phyloP scores from a whole-genome alignment of 1,140 invertebrate genomes.

The Caenorhabditis inopinata region DNA sequence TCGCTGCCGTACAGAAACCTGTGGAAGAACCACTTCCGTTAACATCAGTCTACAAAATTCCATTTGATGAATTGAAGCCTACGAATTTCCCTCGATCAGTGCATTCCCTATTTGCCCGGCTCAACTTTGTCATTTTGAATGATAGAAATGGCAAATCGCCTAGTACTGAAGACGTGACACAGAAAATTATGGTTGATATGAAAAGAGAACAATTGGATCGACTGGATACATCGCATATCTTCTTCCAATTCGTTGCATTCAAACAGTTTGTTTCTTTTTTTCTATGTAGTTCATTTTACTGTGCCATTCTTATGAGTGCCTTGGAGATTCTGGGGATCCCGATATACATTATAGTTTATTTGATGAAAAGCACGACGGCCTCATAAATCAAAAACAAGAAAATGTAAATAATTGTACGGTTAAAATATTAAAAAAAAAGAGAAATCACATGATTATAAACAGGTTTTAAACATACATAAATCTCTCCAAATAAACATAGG shows the following conservation, averaged over 20 bases:
- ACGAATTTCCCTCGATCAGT: constrained; percentile 26
- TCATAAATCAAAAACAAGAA: too few species aligned
- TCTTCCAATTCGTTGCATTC: constrained; percentile 34
- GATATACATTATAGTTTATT: too few species aligned
- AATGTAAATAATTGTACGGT: too few species aligned
- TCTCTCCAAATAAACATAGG: too few species aligned
- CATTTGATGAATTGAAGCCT: neutral
- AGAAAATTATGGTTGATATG: neutral
- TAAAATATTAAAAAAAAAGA: too few species aligned
- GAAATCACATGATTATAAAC: too few species aligned
- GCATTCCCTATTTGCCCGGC: neutral
- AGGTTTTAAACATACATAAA: too few species aligned
- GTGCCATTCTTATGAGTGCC: too few species aligned
- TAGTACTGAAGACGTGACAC: neutral
- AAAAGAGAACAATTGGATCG: constrained; percentile 11
- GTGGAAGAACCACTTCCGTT: constrained; percentile 5
- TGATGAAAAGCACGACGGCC: too few species aligned
- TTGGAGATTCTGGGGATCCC: too few species aligned
- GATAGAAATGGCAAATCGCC: constrained; percentile 34
- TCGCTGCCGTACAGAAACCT: neutral
- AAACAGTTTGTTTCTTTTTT: constrained; percentile 16
- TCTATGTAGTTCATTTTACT: too few species aligned
- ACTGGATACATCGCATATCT: constrained; percentile 23
- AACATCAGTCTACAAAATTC: constrained; percentile 9
- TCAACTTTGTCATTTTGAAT: neutral